A percentile compares a stretch with the other conserved stretches of the same genome.
Evolutionary conservation across 2,113 vertebrate genomes (phyloP).

Genomic region (Psammodynastes pulverulentus): DNA sequence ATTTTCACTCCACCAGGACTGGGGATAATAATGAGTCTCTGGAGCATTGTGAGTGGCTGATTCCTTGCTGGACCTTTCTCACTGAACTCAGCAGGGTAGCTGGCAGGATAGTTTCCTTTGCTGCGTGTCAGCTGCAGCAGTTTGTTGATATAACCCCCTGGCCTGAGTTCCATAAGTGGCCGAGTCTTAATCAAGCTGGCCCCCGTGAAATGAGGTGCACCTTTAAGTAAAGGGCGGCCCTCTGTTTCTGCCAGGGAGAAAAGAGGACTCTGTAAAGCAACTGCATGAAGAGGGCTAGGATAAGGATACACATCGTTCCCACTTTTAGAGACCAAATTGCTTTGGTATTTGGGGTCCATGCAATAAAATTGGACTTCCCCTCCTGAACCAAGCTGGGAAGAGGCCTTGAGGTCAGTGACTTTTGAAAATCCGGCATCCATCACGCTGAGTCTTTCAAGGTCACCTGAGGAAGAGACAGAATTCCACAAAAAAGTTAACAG

Average conservation of each 20-base stretch:
- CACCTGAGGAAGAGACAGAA: constrained; percentile 72
- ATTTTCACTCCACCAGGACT: constrained; percentile 42
- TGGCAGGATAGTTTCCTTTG: constrained; percentile 48
- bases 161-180: constrained; percentile 57
- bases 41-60: constrained; percentile 30
- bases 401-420: constrained; percentile 55
- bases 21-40: constrained; percentile 51
- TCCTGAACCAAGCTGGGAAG: constrained; percentile 37
- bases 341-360: constrained; percentile 81
- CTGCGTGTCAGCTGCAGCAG: constrained; percentile 74
- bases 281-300: constrained; percentile 91
- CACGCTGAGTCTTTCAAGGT: constrained; percentile 77
- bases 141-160: constrained; percentile 78
- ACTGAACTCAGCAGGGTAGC: constrained; percentile 36
- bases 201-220: neutral
- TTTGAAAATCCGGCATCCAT: constrained; percentile 62
- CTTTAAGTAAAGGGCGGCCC: neutral
- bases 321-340: constrained; percentile 78
- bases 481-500: constrained; percentile 27
- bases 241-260: constrained; percentile 68
- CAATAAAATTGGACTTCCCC: constrained; percentile 47
- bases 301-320: constrained; percentile 87
- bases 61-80: constrained; percentile 40
- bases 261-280: constrained; percentile 91
- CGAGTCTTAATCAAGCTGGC: constrained; percentile 36